These are phyloP conservation scores for Trichechus manatus DNA, from an alignment of 2,113 vertebrate genomes.

Conservation along the genomic window DNA sequence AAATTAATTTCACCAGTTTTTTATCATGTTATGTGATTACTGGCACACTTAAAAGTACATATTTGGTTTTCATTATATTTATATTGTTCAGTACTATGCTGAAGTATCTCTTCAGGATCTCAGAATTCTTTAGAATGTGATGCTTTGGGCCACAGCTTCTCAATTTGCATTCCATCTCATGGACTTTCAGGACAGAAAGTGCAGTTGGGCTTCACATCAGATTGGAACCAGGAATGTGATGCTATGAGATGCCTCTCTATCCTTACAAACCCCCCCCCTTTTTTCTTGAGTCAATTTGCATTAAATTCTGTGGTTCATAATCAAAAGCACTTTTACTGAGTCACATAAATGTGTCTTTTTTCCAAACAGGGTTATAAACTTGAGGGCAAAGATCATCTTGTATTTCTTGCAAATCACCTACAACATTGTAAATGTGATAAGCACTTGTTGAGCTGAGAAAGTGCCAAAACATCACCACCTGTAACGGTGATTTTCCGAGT, in stretches of 20 bases:
- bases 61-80: background rate
- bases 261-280: background rate
- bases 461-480: background rate
- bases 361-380: background rate
- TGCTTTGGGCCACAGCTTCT: background rate
- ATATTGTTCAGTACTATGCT: background rate
- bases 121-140: constrained; percentile 4
- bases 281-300: background rate
- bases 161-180: background rate
- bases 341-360: background rate
- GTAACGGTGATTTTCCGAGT: background rate
- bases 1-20: background rate
- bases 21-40: background rate
- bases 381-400: background rate
- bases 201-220: background rate
- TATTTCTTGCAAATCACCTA: background rate
- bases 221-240: constrained; percentile 13
- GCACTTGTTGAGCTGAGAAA: background rate
- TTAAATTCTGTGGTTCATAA: constrained; percentile 19
- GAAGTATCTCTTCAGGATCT: background rate
- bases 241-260: background rate
- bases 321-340: background rate
- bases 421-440: background rate
- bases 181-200: background rate
- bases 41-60: background rate